These are phyloP conservation scores for Agrotis exclamationis DNA, from an alignment of 2,888 invertebrate genomes.

Conservation along the genomic window DNA sequence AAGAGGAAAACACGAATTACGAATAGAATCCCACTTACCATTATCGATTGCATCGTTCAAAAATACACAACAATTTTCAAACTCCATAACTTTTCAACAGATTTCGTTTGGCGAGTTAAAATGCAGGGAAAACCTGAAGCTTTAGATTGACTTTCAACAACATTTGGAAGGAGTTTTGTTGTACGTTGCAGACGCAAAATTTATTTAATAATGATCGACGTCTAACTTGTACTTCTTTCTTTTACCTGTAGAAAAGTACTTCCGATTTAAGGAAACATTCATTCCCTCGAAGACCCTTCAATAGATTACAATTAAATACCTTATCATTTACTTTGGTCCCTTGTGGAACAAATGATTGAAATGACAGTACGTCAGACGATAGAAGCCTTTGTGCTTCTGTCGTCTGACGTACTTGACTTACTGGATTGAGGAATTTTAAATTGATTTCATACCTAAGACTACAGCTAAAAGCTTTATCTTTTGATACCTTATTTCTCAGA, in stretches of 20 bases:
- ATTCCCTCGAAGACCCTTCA: background rate
- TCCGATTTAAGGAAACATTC: too few species aligned
- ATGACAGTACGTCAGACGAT: background rate
- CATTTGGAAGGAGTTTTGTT: constrained; percentile 31
- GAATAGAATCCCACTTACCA: constrained; percentile 18
- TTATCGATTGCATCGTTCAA: constrained; percentile 57
- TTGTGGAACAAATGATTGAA: background rate
- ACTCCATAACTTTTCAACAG: constrained; percentile 58
- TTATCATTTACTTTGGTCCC: background rate
- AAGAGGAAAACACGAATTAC: background rate
- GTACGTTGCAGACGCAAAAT: constrained; percentile 32
- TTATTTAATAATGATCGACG: constrained; percentile 46
- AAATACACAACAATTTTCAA: constrained; percentile 55
- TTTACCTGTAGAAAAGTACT: constrained; percentile 2
- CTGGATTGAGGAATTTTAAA: background rate
- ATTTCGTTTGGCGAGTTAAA: constrained; percentile 54
- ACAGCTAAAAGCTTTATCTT: background rate
- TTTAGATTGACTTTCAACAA: constrained; percentile 49
- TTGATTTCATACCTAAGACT: background rate
- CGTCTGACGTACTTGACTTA: too few species aligned
- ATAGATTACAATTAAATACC: background rate
- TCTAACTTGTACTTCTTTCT: background rate
- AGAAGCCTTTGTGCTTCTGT: too few species aligned
- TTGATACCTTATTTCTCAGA: too few species aligned
- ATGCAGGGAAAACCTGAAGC: constrained; percentile 44